Base-by-base conservation (phyloP, 2,888 invertebrate genomes). In the Lampropteryx suffumata region DNA sequence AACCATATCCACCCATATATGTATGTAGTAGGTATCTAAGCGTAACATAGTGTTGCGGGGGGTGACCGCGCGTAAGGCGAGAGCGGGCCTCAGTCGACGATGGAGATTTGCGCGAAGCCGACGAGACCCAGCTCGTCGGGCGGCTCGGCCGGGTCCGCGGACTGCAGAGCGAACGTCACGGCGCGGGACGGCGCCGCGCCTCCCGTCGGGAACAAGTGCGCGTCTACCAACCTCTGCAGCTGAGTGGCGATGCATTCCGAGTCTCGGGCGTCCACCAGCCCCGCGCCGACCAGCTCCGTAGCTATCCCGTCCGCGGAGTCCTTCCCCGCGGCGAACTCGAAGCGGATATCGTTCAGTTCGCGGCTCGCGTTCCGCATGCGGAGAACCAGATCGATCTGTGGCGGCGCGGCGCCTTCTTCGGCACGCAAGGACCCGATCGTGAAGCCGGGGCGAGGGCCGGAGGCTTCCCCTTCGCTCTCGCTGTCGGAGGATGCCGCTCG, bases 261-360 rank as follows among this genome's bases (percentile, higher is more conserved):
- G 84, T 99, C 99, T 67, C 95, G 94, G 44, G 94, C 95, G 82
- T 98, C 98, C 46, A 99, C 98, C 52, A 99, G 91, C 32, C 98
- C 98, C 39, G 99, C 99, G 61, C 98, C 98, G 35, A 99, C 99
- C 67, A 99, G 91, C 89, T 99, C 99, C n/a, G 96, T 94, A 10
- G 99, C 97, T 67, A 99, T 98, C 45, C 98, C 98, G 82, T 98
- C 98, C 0, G 98, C 94, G 0, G 96, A 95, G 80, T 97, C 97
- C 81, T 96, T 95, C 33, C 97, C 97, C 29, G 97, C 94, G 34
- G 97, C 95, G 88, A 98, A 99, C 88, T 99, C 99, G 88, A 99
- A 99, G 70, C 98, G 94, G 74, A 99, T 99, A 83, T 99, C 99
- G 87, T 99, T 99, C 61, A 99, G 91, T 85, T 99, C 99, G 59